Evolutionary conservation across 1,140 invertebrate species (phyloP), one percentile per base, ranked within the genome.

Genomic region (Drosophila nikananu): DNA sequence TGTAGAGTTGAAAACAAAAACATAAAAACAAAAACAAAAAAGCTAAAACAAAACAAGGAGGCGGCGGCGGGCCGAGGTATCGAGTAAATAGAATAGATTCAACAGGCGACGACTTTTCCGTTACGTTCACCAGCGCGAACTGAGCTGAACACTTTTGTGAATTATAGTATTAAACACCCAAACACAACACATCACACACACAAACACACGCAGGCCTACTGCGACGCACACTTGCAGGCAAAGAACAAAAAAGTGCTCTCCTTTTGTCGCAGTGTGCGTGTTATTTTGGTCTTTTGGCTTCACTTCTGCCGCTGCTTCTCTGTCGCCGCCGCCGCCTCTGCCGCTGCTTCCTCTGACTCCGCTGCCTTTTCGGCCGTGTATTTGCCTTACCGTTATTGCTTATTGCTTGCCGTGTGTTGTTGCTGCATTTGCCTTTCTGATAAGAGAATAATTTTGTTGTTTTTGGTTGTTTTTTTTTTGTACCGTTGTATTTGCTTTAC

Each of bases 51-150:
- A 65, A 30, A 66, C 61, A 75, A 54, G 42, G 32, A 77, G 59
- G 19, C 35, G 42, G 17, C 35, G 44, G 7, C 32, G 25, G 48
- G 41, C 15, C 54, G 35, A 57, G 54, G 54, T 23, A 25, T 39
- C 49, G 54, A 72, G 57, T 76, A 78, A 68, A 52, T 74, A 57
- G 55, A 77, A 76, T 61, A 42, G 39, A 54, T 48, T 55, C 75
- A 78, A 65, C 77, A 76, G 81, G 73, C 63, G 57, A 71, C 67
- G 65, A 90, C 86, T 90, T 90, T 90, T 86, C 86, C 86, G 86
- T 82, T 77, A 90, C 86, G 86, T 90, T 90, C 86, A 82, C 79
- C 86, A 84, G 86, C 86, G 79, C 79, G 81, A 82, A 90, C 86
- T 90, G 81, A 90, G 80, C 84, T 78, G 62, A 81, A 89, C 78